A percentile compares a stretch with the other conserved stretches of the same genome.
Conservation (phyloP, 2,888 invertebrate species). For the Griposia aprilina region DNA sequence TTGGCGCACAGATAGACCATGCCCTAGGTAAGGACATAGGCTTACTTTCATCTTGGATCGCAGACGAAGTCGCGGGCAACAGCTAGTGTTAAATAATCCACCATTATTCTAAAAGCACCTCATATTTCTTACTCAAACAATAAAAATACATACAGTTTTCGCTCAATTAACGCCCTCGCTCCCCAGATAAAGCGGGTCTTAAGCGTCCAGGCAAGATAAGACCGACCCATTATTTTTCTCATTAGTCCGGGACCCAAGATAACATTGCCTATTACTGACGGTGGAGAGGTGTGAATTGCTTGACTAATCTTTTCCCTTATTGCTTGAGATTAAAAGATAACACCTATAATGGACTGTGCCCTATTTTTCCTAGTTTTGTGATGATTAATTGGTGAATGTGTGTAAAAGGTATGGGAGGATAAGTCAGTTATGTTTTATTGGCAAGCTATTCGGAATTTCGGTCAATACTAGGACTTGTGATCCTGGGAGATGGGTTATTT, state of each 20-base stretch:
- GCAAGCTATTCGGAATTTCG: background rate
- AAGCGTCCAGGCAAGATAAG: conserved; percentile 66
- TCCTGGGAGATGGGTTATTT: background rate
- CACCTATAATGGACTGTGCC: conserved; percentile 56
- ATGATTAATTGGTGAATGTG: conserved; percentile 46
- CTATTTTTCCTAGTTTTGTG: conserved; percentile 57
- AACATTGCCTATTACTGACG: conserved; percentile 65
- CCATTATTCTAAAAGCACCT: conserved; percentile 10
- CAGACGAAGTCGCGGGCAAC: no score
- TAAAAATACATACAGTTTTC: conserved; percentile 66
- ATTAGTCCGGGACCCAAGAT: conserved; percentile 67
- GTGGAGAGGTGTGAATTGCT: conserved; percentile 69
- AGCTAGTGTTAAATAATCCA: background rate
- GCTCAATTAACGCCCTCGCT: conserved; percentile 61
- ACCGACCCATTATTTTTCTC: conserved; percentile 69
- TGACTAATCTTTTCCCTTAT: conserved; percentile 72
- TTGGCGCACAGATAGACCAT: no score
- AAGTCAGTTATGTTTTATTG: background rate
- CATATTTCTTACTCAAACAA: conserved; percentile 47
- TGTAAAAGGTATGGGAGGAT: background rate
- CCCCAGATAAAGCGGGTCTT: conserved; percentile 63
- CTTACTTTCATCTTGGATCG: no score
- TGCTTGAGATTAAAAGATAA: conserved; percentile 73
- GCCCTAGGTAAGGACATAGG: no score
- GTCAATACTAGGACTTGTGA: background rate